Evolutionary conservation across 2,888 invertebrate genomes (phyloP).

Genomic region (Eilema caniola): DNA sequence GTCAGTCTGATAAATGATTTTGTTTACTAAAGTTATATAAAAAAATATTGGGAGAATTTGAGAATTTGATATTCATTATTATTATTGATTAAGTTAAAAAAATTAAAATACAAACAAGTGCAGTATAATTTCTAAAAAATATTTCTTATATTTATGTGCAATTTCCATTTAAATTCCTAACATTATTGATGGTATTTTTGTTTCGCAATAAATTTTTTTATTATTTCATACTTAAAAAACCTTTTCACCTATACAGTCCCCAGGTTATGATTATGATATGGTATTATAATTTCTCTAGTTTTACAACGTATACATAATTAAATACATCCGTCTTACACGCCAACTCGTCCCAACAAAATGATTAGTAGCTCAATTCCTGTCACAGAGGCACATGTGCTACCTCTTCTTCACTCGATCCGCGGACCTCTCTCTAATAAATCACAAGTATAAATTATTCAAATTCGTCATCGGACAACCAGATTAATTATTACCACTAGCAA

Average conservation of each 20-base stretch:
- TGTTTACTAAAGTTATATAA: too few species aligned
- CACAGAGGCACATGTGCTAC: constrained; percentile 60
- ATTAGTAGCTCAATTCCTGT: constrained; percentile 43
- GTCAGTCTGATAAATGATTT: too few species aligned
- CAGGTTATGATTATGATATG: not conserved
- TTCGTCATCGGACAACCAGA: constrained; percentile 79
- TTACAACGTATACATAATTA: not conserved
- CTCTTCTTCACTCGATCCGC: constrained; percentile 60
- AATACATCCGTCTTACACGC: constrained; percentile 10
- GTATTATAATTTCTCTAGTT: not conserved
- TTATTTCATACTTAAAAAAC: too few species aligned
- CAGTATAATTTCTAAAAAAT: too few species aligned
- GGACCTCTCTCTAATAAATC: constrained; percentile 76
- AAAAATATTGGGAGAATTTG: too few species aligned
- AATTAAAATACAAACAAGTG: too few species aligned
- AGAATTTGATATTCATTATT: too few species aligned
- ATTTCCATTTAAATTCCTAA: too few species aligned
- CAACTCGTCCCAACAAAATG: constrained; percentile 25
- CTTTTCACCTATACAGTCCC: not conserved
- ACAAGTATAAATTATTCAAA: constrained; percentile 80
- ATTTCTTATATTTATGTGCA: too few species aligned
- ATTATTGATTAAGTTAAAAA: too few species aligned
- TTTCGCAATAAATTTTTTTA: too few species aligned
- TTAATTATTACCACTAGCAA: constrained; percentile 82
- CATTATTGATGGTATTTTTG: too few species aligned